These are phyloP conservation scores for Agrilus mali DNA, from an alignment of 2,888 invertebrate genomes.

Conservation along the genomic window DNA sequence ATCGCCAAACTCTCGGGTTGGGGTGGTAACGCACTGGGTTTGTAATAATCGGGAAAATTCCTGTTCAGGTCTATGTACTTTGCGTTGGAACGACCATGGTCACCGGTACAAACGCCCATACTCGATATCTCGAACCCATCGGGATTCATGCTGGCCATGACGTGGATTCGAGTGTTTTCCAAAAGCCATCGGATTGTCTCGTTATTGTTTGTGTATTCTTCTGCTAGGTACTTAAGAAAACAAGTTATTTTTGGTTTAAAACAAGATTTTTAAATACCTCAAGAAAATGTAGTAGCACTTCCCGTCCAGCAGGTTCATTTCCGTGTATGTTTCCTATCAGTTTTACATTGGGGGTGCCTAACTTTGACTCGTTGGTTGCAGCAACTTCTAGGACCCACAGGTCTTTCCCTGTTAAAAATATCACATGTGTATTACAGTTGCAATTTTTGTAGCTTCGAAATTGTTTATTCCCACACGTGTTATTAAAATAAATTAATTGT, in stretches of 20 bases:
- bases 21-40: slow-evolving; percentile 27
- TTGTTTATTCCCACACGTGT: too few relatives aligned
- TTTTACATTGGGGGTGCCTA: slow-evolving; percentile 53
- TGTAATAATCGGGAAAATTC: slow-evolving; percentile 50
- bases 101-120: slow-evolving; percentile 22
- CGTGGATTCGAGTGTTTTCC: slow-evolving; percentile 54
- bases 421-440: background rate
- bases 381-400: slow-evolving; percentile 46
- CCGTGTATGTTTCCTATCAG: slow-evolving; percentile 66
- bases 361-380: slow-evolving; percentile 25
- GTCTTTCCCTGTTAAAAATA: slow-evolving; percentile 33
- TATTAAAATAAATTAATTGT: too few relatives aligned
- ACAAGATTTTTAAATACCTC: slow-evolving; percentile 23
- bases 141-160: slow-evolving; percentile 65
- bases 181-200: slow-evolving; percentile 43
- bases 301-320: slow-evolving; percentile 54
- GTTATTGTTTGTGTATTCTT: slow-evolving; percentile 32
- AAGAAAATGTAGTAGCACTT: slow-evolving; percentile 47
- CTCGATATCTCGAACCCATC: slow-evolving; percentile 46
- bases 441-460: background rate
- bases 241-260: too few relatives aligned
- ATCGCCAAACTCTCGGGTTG: slow-evolving; percentile 48
- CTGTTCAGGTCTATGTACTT: slow-evolving; percentile 38
- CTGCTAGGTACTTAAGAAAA: slow-evolving; percentile 33
- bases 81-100: slow-evolving; percentile 23